Evolutionary conservation across 2,113 vertebrate species (phyloP), one percentile per base, ranked within the genome.

Genomic region (Piliocolobus tephrosceles): DNA sequence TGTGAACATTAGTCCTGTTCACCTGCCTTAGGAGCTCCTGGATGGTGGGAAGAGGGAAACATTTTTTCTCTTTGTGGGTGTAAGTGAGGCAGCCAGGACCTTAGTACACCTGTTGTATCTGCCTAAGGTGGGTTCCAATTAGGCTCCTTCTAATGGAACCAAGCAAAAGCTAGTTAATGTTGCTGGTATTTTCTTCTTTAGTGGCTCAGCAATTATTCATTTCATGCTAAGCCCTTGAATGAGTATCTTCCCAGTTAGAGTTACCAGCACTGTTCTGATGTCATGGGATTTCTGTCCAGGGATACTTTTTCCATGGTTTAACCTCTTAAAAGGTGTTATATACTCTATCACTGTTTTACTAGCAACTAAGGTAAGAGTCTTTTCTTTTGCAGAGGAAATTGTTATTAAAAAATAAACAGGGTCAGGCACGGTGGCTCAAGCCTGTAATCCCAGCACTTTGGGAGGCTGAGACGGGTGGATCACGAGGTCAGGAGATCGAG

Each of bases 171-270:
- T 20, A 94, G 75, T 55, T 25, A 78, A 78, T n/a, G 0, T 1
- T 58, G 25, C 38, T 82, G 40, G 12, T 35, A n/a, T 61, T 96
- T 94, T 93, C 45, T 47, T 90, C 43, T 79, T 94, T 68, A 86
- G 11, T 72, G 23, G 32, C 5, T 98, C 72, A 66, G 96, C 43
- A 90, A 94, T 96, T 96, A 97, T 84, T 97, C 58, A 97, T 97
- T 79, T 97, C 40, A 45, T 76, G 83, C 81, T 96, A 85, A 97
- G 40, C 50, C 50, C 30, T 88, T 96, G 64, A 88, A 47, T 76
- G 52, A 43, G 18, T 70, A 35, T 97, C 40, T 78, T 57, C 22
- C 27, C 81, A 50, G 43, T 1, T 45, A 52, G 38, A 90, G n/a
- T 58, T 92, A 97, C 89, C 58, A 68, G 40, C 43, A 6, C 72